These are phyloP conservation scores for Paramisgurnus dabryanus DNA, from an alignment of 2,113 vertebrate genomes.

Conservation along the genomic window DNA sequence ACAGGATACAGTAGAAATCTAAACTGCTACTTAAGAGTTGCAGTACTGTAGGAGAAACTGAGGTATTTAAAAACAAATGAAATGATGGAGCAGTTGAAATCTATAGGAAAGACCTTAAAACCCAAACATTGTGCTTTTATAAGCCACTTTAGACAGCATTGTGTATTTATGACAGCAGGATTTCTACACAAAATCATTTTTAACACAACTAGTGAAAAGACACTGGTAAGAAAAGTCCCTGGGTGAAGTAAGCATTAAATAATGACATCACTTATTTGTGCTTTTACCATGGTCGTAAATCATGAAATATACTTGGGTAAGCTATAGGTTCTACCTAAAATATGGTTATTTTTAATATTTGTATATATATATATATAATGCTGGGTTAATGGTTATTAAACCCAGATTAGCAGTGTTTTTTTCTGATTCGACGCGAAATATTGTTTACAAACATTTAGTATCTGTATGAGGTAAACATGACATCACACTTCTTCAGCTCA, in stretches of 20 bases:
- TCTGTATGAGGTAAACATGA: neutral
- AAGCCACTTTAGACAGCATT: neutral
- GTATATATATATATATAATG: neutral
- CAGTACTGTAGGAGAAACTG: slow-evolving; percentile 33
- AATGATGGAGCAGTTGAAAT: slow-evolving; percentile 12
- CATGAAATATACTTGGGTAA: neutral
- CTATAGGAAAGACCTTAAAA: neutral
- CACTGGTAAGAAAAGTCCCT: neutral
- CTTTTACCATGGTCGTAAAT: slow-evolving; percentile 18
- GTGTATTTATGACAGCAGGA: neutral
- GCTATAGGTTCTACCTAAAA: slow-evolving; percentile 14
- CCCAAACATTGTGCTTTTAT: neutral
- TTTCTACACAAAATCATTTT: slow-evolving; percentile 4
- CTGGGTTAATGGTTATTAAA: neutral
- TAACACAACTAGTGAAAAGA: neutral
- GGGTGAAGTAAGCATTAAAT: neutral
- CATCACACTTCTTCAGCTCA: neutral
- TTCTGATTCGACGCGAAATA: neutral
- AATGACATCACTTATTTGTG: slow-evolving; percentile 27
- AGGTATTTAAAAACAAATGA: slow-evolving; percentile 31
- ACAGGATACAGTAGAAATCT: slow-evolving; percentile 36
- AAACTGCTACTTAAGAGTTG: slow-evolving; percentile 24
- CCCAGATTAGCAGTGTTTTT: neutral
- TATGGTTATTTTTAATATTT: neutral
- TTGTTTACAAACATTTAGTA: neutral